phyloP scores from a whole-genome alignment of 2,113 vertebrate species.

The Hippocampus zosterae region DNA sequence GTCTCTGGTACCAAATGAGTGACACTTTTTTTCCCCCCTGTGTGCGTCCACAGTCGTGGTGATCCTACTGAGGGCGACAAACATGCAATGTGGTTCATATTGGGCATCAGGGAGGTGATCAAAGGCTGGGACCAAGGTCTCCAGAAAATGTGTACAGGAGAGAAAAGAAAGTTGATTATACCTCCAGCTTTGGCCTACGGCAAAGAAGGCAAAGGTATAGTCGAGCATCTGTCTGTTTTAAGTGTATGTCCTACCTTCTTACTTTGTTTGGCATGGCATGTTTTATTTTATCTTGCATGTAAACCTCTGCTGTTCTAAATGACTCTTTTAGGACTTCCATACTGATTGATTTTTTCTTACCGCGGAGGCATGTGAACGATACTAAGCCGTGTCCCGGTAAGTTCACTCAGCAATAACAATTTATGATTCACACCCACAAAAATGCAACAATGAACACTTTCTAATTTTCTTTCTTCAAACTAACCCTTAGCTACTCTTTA shows the following conservation, averaged over 20 bases:
- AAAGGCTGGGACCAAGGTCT: conserved; percentile 89
- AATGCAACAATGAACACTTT: not conserved
- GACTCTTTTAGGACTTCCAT: conserved; percentile 28
- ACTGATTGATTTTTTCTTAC: conserved; percentile 37
- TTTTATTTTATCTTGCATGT: conserved; percentile 5
- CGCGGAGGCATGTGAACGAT: conserved; percentile 46
- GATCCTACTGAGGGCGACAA: conserved; percentile 79
- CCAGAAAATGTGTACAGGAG: conserved; percentile 86
- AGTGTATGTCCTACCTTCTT: not conserved
- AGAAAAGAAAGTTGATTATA: conserved; percentile 82
- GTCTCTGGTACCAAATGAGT: not conserved
- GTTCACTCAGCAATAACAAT: conserved; percentile 24
- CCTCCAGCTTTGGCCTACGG: conserved; percentile 87
- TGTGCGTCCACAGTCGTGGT: conserved; percentile 67
- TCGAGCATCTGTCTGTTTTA: not conserved
- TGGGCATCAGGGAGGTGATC: conserved; percentile 85
- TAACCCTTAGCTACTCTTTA: not conserved
- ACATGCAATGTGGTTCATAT: conserved; percentile 86
- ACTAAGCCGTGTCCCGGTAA: conserved; percentile 45
- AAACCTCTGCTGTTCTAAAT: conserved; percentile 30
- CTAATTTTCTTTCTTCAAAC: not conserved
- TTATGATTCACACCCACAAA: conserved; percentile 10
- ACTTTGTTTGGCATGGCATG: not conserved
- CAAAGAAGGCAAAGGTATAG: conserved; percentile 88
- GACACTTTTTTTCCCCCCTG: not conserved